Base-by-base conservation (phyloP, 1,140 invertebrate species). In the Acromyrmex charruanus region DNA sequence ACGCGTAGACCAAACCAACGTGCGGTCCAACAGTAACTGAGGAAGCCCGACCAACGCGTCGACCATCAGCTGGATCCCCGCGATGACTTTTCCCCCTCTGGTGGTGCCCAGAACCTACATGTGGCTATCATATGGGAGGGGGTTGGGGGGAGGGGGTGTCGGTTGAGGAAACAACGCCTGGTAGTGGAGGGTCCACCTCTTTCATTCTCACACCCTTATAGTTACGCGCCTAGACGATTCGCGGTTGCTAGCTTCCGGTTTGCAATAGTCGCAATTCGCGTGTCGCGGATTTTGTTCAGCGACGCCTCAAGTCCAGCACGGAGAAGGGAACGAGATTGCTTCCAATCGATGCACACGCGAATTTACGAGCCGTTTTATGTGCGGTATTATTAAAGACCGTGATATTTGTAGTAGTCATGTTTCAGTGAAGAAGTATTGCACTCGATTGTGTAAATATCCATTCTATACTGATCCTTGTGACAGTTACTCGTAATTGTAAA, bases 51-150 rank as follows among this genome's bases (percentile, higher is more conserved):
- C 80, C 77, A 89, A 89, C 87, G 90, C 88, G 91, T 58, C 87
- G 85, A 85, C 86, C 92, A 92, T 92, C 92, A 92, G 91, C 91
- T 92, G 92, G 91, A 84, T 91, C 87, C 85, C 84, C 80, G 79
- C 88, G 89, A 90, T 89, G 89, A 87, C 85, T 87, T 65, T 49
- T 58, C 71, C 82, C 88, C 61, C 59, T 68, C 79, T 65, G n/a
- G 18, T 59, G 25, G 16, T 61, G 66, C 31, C 53, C 44, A 59
- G 89, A 91, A 89, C 91, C 88, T 87, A 88, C 93, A 94, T 93
- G 89, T 94, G 92, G 86, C 90, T 86, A 85, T 92, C 94, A 94
- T 92, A 92, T 94, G 91, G 84, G 85, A 77, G 74, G 71, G 84
- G 59, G 65, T 74, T 39, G 66, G 44, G 25, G 87, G 53, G 35